These are phyloP conservation scores for Hemicentrotus pulcherrimus DNA, from an alignment of 35 echinoderm and acorn worm genomes.

Conservation along the genomic window DNA sequence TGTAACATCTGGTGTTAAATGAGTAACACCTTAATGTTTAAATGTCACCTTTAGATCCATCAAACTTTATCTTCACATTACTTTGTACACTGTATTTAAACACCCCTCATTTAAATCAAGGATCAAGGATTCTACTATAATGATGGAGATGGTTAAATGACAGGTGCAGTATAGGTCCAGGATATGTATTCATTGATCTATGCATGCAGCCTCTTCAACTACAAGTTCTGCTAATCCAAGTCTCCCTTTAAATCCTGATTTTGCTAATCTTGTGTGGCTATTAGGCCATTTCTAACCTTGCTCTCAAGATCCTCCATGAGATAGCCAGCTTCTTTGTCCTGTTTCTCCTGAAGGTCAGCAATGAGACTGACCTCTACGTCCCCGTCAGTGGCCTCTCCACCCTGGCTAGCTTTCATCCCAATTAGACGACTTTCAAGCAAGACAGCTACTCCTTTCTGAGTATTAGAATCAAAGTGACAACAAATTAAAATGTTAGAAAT, in stretches of 20 bases:
- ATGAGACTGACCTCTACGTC: slow-evolving; percentile 76
- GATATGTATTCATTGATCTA: not conserved
- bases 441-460: slow-evolving; percentile 76
- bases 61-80: no score
- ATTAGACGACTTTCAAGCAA: slow-evolving; percentile 58
- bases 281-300: slow-evolving; percentile 57
- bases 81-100: no score
- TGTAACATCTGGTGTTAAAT: no score
- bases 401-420: slow-evolving; percentile 47
- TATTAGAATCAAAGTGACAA: not conserved
- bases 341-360: slow-evolving; percentile 91
- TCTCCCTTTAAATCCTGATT: not conserved
- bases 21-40: no score
- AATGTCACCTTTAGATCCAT: no score
- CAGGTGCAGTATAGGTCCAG: no score
- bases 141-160: no score
- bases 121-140: no score
- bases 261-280: no score
- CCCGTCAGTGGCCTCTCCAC: slow-evolving; percentile 50
- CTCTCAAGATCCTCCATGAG: slow-evolving; percentile 78
- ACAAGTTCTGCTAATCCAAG: not conserved
- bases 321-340: slow-evolving; percentile 77
- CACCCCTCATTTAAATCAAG: no score
- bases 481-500: not conserved
- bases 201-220: not conserved